Conservation (phyloP, 2,113 vertebrate species). For the Nestor notabilis region DNA sequence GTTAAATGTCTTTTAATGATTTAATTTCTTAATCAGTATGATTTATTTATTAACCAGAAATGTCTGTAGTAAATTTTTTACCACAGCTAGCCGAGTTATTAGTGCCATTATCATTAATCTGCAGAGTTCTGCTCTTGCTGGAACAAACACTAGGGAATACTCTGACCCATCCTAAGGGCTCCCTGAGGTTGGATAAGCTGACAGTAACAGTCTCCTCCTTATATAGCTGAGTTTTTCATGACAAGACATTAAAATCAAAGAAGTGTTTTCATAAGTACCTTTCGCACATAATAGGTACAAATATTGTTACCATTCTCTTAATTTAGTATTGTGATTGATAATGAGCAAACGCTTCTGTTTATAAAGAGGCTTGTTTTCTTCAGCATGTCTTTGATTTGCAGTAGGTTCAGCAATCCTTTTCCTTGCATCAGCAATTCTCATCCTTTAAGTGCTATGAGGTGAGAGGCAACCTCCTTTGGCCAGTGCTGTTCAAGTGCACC, state of each 20-base stretch:
- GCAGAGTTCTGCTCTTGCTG: background rate
- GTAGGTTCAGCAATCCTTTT: background rate
- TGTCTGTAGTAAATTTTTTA: background rate
- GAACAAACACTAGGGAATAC: background rate
- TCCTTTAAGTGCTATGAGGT: background rate
- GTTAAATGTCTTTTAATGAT: background rate
- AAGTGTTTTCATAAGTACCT: background rate
- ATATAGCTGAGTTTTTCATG: background rate
- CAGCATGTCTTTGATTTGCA: background rate
- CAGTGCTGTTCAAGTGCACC: background rate
- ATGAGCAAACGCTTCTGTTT: background rate
- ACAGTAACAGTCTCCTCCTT: background rate
- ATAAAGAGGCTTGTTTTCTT: background rate
- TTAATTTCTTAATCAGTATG: background rate
- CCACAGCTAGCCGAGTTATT: background rate
- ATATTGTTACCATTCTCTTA: background rate
- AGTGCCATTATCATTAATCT: background rate
- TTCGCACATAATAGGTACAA: background rate
- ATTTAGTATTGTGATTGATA: background rate
- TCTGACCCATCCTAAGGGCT: background rate
- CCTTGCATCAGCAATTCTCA: background rate
- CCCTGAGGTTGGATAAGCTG: background rate
- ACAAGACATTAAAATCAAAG: background rate
- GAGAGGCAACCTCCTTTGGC: background rate
- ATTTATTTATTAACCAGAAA: constrained; percentile 10